Percentiles rank a stretch among this genome's conserved stretches.
These are phyloP conservation scores for Solen grandis DNA, from an alignment of 1,140 invertebrate genomes.

Conservation along the genomic window DNA sequence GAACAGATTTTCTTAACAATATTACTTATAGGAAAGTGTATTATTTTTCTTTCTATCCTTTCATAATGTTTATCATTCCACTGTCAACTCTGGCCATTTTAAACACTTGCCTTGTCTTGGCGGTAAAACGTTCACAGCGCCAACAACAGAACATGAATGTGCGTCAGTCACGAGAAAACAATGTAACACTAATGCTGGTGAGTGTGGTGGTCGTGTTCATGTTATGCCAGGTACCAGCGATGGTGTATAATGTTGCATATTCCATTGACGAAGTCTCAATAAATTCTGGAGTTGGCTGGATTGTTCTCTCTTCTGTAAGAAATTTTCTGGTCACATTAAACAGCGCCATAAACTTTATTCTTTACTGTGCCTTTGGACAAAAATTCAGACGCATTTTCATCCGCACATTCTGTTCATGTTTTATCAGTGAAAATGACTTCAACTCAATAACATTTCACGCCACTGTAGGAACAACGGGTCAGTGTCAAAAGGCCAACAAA, in stretches of 20 bases:
- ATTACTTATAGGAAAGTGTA: conserved; percentile 89
- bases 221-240: conserved; percentile 93
- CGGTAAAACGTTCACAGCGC: conserved; percentile 76
- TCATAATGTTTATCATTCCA: conserved; percentile 95
- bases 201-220: conserved; percentile 97
- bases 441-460: conserved; percentile 70
- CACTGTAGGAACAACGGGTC: conserved; percentile 52
- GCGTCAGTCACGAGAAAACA: conserved; percentile 78
- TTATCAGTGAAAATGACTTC: conserved; percentile 65
- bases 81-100: conserved; percentile 91
- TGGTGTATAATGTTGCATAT: conserved; percentile 90
- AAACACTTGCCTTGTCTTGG: conserved; percentile 92
- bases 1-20: conserved; percentile 87
- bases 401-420: conserved; percentile 88
- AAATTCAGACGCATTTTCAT: conserved; percentile 96
- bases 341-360: conserved; percentile 97
- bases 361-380: conserved; percentile 98
- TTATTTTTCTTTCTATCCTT: conserved; percentile 95
- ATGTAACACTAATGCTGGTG: conserved; percentile 92
- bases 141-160: conserved; percentile 78
- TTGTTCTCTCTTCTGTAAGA: conserved; percentile 78
- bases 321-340: conserved; percentile 98
- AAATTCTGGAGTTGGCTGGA: conserved; percentile 60
- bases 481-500: conserved; percentile 35
- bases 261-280: conserved; percentile 70